Evolutionary conservation across 1,140 invertebrate species (phyloP).

Genomic region (Globodera ellingtonae): DNA sequence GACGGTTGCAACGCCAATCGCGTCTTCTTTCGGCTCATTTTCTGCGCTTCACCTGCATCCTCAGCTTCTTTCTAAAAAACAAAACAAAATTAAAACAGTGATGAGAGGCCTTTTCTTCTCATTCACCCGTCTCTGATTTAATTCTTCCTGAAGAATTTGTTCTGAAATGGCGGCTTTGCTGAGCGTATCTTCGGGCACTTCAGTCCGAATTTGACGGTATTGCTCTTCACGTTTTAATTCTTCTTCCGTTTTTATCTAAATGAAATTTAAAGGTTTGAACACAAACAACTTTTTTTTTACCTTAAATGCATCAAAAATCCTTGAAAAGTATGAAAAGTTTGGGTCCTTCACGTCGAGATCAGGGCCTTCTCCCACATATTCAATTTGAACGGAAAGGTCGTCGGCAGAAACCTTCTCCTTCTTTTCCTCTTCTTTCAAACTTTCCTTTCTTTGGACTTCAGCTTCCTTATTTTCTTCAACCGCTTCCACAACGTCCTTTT

Average conservation of each 20-base stretch:
- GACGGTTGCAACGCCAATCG: constrained; percentile 59
- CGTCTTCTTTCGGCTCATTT: constrained; percentile 58
- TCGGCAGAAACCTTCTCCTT: background rate
- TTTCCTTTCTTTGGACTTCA: background rate
- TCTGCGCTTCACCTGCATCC: constrained; percentile 53
- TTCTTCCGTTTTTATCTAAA: constrained; percentile 45
- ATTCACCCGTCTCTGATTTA: constrained; percentile 52
- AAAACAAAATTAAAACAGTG: constrained; percentile 15
- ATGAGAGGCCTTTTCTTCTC: background rate
- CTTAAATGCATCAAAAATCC: constrained; percentile 61
- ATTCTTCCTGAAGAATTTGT: constrained; percentile 60
- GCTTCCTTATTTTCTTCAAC: background rate
- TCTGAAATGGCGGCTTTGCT: constrained; percentile 54
- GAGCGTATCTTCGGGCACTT: constrained; percentile 43
- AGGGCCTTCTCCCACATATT: constrained; percentile 58
- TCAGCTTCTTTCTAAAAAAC: constrained; percentile 56
- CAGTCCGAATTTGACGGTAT: constrained; percentile 28
- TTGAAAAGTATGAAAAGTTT: constrained; percentile 56
- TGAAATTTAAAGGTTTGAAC: constrained; percentile 22
- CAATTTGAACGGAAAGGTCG: constrained; percentile 53
- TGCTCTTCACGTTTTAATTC: constrained; percentile 43
- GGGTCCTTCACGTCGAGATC: constrained; percentile 55
- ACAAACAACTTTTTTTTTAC: constrained; percentile 34
- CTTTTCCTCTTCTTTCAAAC: background rate
- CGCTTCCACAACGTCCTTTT: constrained; percentile 21